Base-by-base conservation (phyloP, 2,113 vertebrate genomes). In the Lophura nycthemera region DNA sequence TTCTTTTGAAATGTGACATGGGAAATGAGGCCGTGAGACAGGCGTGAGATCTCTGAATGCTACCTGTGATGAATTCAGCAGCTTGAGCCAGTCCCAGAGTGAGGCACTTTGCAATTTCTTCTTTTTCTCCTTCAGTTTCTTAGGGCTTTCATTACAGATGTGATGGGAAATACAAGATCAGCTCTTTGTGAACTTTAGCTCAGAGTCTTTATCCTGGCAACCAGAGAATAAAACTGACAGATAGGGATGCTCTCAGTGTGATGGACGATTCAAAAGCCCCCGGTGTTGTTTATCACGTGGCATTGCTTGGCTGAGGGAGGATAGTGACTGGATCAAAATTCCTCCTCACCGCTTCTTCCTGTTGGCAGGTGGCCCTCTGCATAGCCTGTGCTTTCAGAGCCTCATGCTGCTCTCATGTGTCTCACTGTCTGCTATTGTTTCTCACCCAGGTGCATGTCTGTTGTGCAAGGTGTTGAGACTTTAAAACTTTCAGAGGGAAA, bases 311-410 rank as follows among this genome's bases (percentile, higher is more conserved):
- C 91, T 63, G 86, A 57, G 84, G 66, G 77, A 93, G 80, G 77
- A 79, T 21, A 90, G 93, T 92, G 74, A 82, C 88, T 85, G 92
- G 90, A 95, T 93, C 90, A 80, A 69, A 66, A 96, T 96, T 95
- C 91, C 60, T 93, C 70, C 63, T 88, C 61, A 79, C 86, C 78
- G 36, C 76, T 80, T 81, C 88, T 96, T 94, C 94, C 91, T 93
- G 52, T 94, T 96, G 95, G 91, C 93, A 88, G 86, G 86, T 96
- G 88, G 91, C 82, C 90, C 92, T 94, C 69, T 2, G 8, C 83
- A 88, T 10, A 36, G 89, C 72, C 91, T 50, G 71, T n/a, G 63
- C 70, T 84, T 45, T 67, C 66, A 38, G 34, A 66, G 74, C 43
- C 81, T 84, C 89, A 29, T 1, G 0, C 6, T 1, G 73, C 54